Conservation (phyloP, 2,888 invertebrate species). For the Quadroppia sp. region DNA sequence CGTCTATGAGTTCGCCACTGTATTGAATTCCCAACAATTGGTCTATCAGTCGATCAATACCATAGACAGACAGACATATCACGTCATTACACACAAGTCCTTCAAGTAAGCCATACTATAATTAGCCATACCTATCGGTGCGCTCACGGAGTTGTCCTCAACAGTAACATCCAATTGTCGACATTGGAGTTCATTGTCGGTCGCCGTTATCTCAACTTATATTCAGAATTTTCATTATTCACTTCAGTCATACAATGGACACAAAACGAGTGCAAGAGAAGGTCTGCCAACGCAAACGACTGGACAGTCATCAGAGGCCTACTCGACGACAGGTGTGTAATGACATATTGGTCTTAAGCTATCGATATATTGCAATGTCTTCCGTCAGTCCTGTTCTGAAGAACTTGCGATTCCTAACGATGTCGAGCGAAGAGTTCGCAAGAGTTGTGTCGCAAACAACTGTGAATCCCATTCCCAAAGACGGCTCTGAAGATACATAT, state of each 20-base stretch:
- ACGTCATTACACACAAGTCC: constrained; percentile 47
- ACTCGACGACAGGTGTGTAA: constrained; percentile 44
- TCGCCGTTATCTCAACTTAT: constrained; percentile 48
- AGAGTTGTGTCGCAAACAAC: constrained; percentile 43
- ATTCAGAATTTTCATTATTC: constrained; percentile 48
- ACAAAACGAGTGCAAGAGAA: constrained; percentile 47
- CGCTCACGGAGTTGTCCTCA: not conserved
- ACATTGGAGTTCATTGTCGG: constrained; percentile 48
- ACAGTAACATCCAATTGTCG: constrained; percentile 44
- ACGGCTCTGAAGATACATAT: constrained; percentile 34
- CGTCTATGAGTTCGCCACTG: constrained; percentile 48
- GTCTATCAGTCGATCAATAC: constrained; percentile 49
- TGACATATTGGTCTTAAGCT: no score
- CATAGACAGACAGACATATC: constrained; percentile 49
- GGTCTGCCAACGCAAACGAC: constrained; percentile 45
- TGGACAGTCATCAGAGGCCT: constrained; percentile 43
- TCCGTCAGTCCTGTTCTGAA: constrained; percentile 45
- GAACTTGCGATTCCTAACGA: constrained; percentile 47
- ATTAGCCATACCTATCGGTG: not conserved
- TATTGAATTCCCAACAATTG: constrained; percentile 48
- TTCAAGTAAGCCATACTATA: constrained; percentile 41
- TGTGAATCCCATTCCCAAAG: not conserved
- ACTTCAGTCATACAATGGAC: constrained; percentile 48
- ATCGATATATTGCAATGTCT: constrained; percentile 14
- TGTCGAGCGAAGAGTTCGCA: constrained; percentile 48